Conservation (phyloP, 2,888 invertebrate genomes). For the Lypha dubia region DNA sequence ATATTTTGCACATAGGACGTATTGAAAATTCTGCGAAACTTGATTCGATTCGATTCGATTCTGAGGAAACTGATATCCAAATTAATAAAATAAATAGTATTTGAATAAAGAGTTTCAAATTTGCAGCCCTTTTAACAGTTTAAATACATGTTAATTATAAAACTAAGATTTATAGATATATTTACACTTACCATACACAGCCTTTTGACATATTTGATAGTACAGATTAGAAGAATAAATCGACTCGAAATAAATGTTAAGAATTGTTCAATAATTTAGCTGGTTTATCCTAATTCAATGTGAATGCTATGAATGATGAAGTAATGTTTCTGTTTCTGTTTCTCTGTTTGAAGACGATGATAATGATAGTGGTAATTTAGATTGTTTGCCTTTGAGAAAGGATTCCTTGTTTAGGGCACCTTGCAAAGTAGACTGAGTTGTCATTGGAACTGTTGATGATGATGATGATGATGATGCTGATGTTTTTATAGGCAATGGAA, state of each 20-base stretch:
- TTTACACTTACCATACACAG: constrained; percentile 71
- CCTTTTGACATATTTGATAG: constrained; percentile 67
- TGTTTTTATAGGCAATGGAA: constrained; percentile 73
- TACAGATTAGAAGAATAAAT: constrained; percentile 41
- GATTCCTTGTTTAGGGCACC: constrained; percentile 37
- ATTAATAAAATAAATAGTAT: no score
- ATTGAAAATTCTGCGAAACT: no score
- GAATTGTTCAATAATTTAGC: constrained; percentile 23
- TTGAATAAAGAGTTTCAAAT: not conserved
- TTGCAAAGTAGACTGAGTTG: constrained; percentile 38
- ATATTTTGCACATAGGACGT: no score
- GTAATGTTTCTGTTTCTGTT: constrained; percentile 12
- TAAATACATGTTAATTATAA: not conserved
- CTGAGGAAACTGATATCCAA: no score
- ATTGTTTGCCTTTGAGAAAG: constrained; percentile 41
- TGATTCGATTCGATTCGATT: no score
- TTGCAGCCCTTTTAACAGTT: constrained; percentile 12
- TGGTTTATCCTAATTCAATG: constrained; percentile 50
- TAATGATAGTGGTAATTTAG: constrained; percentile 28
- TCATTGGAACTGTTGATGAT: constrained; percentile 34
- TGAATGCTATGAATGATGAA: constrained; percentile 64
- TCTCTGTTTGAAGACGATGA: constrained; percentile 22
- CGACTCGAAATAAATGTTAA: constrained; percentile 32
- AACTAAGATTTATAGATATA: constrained; percentile 31
- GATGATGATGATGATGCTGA: constrained; percentile 35